phyloP scores from a whole-genome alignment of 2,888 invertebrate genomes.

The Drosophila buzzatii region DNA sequence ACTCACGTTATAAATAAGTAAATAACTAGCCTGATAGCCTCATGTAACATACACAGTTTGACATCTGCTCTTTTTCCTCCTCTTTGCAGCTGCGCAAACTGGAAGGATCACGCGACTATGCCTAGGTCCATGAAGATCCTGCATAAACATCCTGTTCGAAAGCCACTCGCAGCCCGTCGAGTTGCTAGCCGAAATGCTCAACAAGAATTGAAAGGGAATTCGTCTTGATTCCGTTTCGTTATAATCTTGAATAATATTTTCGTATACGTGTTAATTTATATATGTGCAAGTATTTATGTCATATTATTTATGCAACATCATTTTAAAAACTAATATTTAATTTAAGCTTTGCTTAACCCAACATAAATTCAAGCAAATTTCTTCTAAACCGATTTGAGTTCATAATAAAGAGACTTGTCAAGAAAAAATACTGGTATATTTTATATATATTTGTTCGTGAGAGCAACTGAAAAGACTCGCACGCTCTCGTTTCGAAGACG shows the following conservation, averaged over 20 bases:
- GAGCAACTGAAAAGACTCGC: too few species aligned
- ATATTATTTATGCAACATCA: conserved; percentile 65
- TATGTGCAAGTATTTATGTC: conserved; percentile 60
- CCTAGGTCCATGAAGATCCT: conserved; percentile 41
- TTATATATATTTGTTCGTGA: too few species aligned
- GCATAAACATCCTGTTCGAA: conserved; percentile 9
- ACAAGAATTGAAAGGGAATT: conserved; percentile 24
- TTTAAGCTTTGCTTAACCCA: conserved; percentile 64
- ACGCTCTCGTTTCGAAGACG: too few species aligned
- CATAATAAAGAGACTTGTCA: conserved; percentile 49
- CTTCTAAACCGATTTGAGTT: conserved; percentile 38
- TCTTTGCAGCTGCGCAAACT: conserved; percentile 77
- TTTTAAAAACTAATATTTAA: conserved; percentile 62
- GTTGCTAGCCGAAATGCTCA: conserved; percentile 43
- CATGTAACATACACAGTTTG: conserved; percentile 5
- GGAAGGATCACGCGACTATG: conserved; percentile 75
- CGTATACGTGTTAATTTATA: conserved; percentile 52
- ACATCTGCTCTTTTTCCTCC: conserved; percentile 16
- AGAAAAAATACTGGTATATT: neutral
- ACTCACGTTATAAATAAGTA: conserved; percentile 50
- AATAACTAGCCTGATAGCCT: conserved; percentile 27
- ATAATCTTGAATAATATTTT: conserved; percentile 46
- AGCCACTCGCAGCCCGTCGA: conserved; percentile 25
- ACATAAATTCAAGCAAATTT: conserved; percentile 30
- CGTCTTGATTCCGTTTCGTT: conserved; percentile 45